Base-by-base conservation (phyloP, 2,113 vertebrate genomes). In the Lophochroa leadbeateri region DNA sequence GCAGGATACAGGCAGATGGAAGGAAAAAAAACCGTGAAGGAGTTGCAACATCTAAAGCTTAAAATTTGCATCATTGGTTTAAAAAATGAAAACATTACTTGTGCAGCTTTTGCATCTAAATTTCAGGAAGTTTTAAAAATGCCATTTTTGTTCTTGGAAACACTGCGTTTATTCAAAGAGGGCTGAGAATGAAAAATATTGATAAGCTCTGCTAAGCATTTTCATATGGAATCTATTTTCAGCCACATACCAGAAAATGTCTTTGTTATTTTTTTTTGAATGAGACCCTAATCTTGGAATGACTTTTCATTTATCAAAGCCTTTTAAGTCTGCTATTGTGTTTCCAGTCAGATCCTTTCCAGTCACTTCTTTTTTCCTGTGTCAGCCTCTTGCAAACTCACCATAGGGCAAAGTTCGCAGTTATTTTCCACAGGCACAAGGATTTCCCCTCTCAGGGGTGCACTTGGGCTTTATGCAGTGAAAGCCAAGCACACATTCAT, bases 181-280 rank as follows among this genome's bases (percentile, higher is more conserved):
- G 27, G 13, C 64, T 67, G 76, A 75, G 72, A 88, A 95, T 89
- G 49, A 82, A 78, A 93, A 91, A 52, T 82, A 91, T 88, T 82
- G 86, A 93, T 94, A 86, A 93, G 29, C 46, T 75, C 76, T 58
- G 16, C 74, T 95, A 91, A 92, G 82, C 37, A 0, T 86, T 86
- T 92, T 95, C 91, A 92, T 92, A 96, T 96, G 94, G 95, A 86
- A 92, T 92, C 90, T 94, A 75, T 97, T 95, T 97, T 86, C 92
- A 96, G 52, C 86, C 88, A 86, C 96, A 95, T 95, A 88, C 91
- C 94, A 95, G 93, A 94, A 90, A 84, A 91, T 65, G 72, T 84
- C 94, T 93, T 77, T 94, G 92, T 95, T 97, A 77, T 88, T 94
- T 96, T 97, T 97, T 93, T 93, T 84, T 94, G 82, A 94, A 94